Conservation (phyloP, 1,140 invertebrate species). For the Tenebrio molitor region DNA sequence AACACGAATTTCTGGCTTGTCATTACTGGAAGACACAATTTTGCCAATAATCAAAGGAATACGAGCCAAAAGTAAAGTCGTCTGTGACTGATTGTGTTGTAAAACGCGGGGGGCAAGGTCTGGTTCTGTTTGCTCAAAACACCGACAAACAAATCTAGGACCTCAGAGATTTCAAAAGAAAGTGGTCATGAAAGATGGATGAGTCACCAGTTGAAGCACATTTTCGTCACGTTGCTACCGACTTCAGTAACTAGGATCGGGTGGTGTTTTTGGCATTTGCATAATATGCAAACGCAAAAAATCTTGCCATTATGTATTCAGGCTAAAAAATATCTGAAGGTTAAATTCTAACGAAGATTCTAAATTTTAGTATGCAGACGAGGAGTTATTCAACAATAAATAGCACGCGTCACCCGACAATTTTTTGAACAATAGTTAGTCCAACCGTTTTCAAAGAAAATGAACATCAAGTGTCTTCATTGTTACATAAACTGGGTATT, state of each 20-base stretch:
- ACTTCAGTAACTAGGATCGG: no score
- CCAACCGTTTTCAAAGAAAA: background rate
- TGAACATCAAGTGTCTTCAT: background rate
- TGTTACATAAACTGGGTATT: conserved; percentile 13
- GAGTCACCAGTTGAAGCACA: background rate
- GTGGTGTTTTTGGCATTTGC: no score
- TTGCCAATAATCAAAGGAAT: no score
- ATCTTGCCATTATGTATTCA: background rate
- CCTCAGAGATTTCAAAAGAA: background rate
- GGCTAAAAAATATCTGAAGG: background rate
- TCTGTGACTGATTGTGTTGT: conserved; percentile 1
- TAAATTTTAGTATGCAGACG: conserved; percentile 2
- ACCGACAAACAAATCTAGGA: no score
- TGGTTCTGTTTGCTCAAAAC: no score
- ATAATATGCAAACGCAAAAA: no score
- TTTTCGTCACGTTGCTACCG: no score
- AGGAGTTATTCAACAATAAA: background rate
- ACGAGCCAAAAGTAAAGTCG: no score
- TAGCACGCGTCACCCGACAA: background rate
- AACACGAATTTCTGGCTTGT: no score
- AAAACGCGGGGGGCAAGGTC: background rate
- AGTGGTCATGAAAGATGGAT: background rate
- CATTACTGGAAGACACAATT: no score
- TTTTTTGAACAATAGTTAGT: conserved; percentile 24
- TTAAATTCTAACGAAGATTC: background rate